Evolutionary conservation across 2,113 vertebrate genomes (phyloP).

Genomic region (Prunella himalayana): DNA sequence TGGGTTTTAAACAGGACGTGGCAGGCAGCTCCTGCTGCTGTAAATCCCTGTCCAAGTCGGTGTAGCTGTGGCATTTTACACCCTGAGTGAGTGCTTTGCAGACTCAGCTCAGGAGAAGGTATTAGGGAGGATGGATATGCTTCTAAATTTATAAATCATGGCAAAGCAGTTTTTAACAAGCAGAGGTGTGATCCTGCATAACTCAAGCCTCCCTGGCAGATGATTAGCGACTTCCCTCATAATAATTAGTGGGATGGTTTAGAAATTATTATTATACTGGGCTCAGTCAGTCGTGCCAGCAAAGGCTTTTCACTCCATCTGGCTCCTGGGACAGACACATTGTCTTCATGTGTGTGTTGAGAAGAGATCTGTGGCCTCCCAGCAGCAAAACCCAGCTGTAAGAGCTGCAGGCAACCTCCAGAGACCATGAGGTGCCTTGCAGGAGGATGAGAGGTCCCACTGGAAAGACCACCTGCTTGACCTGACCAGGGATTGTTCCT

Average conservation of each 20-base stretch:
- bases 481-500: neutral
- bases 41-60: neutral
- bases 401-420: neutral
- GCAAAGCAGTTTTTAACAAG: slow-evolving; percentile 33
- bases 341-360: neutral
- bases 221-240: slow-evolving; percentile 35
- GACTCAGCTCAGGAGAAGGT: neutral
- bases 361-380: neutral
- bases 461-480: neutral
- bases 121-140: neutral
- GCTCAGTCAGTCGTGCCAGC: slow-evolving; percentile 25
- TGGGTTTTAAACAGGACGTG: neutral
- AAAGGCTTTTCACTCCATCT: neutral
- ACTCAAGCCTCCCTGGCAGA: slow-evolving; percentile 13
- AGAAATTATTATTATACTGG: neutral
- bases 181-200: slow-evolving; percentile 61
- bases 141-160: slow-evolving; percentile 35
- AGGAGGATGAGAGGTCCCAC: neutral
- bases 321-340: neutral
- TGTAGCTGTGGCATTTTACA: neutral
- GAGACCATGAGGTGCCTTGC: neutral
- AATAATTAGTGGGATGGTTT: slow-evolving; percentile 39
- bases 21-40: neutral
- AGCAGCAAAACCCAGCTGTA: neutral
- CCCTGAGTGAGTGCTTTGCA: neutral